Conservation (phyloP, 1,140 invertebrate genomes). For the Hylaeus volcanicus region DNA sequence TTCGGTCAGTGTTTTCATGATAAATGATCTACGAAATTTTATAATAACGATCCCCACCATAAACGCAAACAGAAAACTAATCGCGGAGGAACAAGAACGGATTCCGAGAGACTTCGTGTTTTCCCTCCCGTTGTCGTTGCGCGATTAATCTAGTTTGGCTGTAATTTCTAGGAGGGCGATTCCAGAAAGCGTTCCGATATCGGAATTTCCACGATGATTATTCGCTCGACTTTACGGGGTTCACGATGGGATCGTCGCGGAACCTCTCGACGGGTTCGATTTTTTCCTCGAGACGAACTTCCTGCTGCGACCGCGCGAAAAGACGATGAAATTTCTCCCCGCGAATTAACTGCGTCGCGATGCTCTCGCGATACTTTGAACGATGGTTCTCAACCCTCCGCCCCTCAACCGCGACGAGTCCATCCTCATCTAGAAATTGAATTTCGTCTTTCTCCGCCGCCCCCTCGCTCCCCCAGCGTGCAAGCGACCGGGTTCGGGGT, state of each 20-base stretch:
- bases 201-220: neutral
- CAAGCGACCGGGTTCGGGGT: slow-evolving; percentile 37
- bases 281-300: neutral
- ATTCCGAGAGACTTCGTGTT: neutral
- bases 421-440: slow-evolving; percentile 65
- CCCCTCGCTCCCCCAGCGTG: neutral
- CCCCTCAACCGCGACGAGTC: neutral
- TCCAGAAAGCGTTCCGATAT: slow-evolving; percentile 9
- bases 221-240: neutral
- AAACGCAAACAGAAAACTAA: slow-evolving; percentile 28
- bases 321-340: neutral
- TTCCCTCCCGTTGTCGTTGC: slow-evolving; percentile 20
- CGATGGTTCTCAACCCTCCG: neutral
- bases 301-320: neutral
- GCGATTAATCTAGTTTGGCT: slow-evolving; percentile 33
- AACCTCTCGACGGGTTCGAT: no score
- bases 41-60: slow-evolving; percentile 6
- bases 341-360: neutral
- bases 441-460: slow-evolving; percentile 58
- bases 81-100: neutral
- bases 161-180: slow-evolving; percentile 22
- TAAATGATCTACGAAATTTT: slow-evolving; percentile 3
- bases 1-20: no score
- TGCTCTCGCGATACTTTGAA: neutral
- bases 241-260: no score